phyloP scores from a whole-genome alignment of 2,113 vertebrate species.

The Rafetus swinhoei region DNA sequence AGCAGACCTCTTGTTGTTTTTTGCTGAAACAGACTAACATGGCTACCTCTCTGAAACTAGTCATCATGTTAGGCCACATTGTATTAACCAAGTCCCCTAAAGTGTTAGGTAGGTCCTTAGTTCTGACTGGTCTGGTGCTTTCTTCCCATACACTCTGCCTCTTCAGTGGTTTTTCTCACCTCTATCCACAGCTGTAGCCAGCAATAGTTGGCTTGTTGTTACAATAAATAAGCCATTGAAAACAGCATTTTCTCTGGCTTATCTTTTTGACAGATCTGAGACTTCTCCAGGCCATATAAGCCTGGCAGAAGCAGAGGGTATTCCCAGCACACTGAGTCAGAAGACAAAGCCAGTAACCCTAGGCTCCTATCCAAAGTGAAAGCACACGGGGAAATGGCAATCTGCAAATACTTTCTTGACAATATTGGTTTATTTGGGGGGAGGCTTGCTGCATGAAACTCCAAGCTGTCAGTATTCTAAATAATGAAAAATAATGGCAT shows the following conservation, averaged over 20 bases:
- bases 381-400: neutral
- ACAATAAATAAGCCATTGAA: neutral
- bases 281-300: neutral
- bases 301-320: neutral
- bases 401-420: neutral
- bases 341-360: accelerated
- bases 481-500: conserved; percentile 7
- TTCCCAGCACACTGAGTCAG: neutral
- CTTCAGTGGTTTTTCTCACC: neutral
- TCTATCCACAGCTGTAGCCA: neutral
- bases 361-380: neutral
- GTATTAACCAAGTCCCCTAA: neutral
- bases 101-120: neutral
- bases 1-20: no score
- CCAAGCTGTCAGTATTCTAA: neutral
- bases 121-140: neutral
- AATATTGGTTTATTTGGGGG: neutral
- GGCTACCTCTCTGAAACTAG: no score
- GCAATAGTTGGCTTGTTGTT: neutral
- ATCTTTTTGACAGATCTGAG: neutral
- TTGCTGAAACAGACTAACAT: no score
- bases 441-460: neutral
- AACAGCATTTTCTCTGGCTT: neutral
- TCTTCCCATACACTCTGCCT: neutral
- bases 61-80: neutral